Base-by-base conservation (phyloP, 2,113 vertebrate species). In the Bucco capensis region DNA sequence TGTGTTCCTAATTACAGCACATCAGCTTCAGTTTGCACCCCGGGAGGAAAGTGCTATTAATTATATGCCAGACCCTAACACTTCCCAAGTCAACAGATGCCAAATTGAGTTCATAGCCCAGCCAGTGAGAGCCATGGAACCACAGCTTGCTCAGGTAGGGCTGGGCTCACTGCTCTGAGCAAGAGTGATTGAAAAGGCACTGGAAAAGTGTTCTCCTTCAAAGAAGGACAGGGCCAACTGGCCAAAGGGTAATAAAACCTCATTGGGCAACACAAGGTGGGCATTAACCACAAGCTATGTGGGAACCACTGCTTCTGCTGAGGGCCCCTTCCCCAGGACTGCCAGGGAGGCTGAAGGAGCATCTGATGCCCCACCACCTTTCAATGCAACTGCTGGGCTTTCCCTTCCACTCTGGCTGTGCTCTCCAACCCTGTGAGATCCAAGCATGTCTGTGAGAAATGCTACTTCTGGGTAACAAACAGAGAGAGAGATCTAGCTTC, bases 1-100 rank as follows among this genome's bases (percentile, higher is more conserved):
- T 89, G 94, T 90, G 92, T 92, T 96, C 92, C 93, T 96, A 96
- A 97, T 96, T 97, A 96, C 93, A 92, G 83, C 77, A 93, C 96
- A 97, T 96, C 95, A 97, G 67, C 96, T 91, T 95, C 94, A 93
- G 93, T 77, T 81, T 88, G 93, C 1, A 0, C 58, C 71, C 75
- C 0, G 0, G 82, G 88, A 94, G n/a, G 72, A 94, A 94, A 95
- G 86, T 85, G 88, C 70, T 89, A 89, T 90, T 96, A 96, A 95
- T 95, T 94, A 93, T 94, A 74, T 2, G 42, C 77, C 9, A 5
- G 85, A 92, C 85, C 77, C 57, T 79, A 89, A 90, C 85, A 83
- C 85, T 93, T 95, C 79, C 58, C 89, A 77, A 96, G 83, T 85
- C 82, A 95, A 88, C 31, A 88, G 57, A 88, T 83, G 92, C 91